Percentiles rank a stretch among this genome's conserved stretches.
Conservation (phyloP, 2,888 invertebrate species). For the Phorcus lineatus region DNA sequence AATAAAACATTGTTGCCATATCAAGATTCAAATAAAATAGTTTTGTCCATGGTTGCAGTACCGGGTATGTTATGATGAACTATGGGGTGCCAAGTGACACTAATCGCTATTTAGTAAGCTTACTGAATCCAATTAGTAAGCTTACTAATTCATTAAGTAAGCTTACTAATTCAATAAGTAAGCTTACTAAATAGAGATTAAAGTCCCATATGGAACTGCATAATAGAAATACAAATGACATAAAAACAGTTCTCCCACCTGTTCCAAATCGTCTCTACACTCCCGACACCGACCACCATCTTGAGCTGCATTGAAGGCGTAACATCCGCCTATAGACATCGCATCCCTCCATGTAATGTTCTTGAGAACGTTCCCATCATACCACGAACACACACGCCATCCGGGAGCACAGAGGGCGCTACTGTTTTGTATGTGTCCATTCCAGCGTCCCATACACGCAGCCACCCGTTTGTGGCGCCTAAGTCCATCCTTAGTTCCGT, state of each 20-base stretch:
- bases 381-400: conserved; percentile 68
- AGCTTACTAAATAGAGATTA: too few species aligned
- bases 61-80: too few species aligned
- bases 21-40: too few species aligned
- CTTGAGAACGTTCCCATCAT: conserved; percentile 54
- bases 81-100: too few species aligned
- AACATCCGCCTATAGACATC: conserved; percentile 65
- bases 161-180: too few species aligned
- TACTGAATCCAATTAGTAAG: too few species aligned
- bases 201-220: background rate
- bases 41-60: too few species aligned
- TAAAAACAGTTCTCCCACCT: conserved; percentile 45
- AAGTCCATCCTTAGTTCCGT: conserved; percentile 58
- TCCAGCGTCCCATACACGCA: conserved; percentile 67
- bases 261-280: conserved; percentile 61
- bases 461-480: conserved; percentile 52
- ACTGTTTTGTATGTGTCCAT: conserved; percentile 67
- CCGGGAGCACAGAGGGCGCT: conserved; percentile 63
- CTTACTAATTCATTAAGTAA: too few species aligned
- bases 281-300: conserved; percentile 70
- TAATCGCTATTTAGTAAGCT: too few species aligned
- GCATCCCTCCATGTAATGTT: conserved; percentile 68
- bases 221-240: background rate
- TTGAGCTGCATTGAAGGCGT: conserved; percentile 71
- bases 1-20: too few species aligned